Base-by-base conservation (phyloP, 1,140 invertebrate species). In the Drosophila pallidifrons region DNA sequence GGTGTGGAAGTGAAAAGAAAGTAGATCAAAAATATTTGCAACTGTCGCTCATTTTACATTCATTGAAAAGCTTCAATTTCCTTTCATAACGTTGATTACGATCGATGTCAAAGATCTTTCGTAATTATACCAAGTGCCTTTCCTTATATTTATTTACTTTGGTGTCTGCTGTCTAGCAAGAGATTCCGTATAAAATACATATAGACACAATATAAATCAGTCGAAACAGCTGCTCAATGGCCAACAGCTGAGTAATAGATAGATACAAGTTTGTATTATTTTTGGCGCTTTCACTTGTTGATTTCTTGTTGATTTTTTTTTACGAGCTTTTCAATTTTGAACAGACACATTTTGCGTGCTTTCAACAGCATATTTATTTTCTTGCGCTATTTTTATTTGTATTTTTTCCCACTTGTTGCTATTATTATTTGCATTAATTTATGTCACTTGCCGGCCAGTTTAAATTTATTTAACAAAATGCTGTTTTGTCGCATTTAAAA, bases 211-310 rank as follows among this genome's bases (percentile, higher is more conserved):
- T 79, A 82, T 66, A 77, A 77, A 80, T 67, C 74, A 81, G 52
- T 7, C 46, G 16, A 49, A 78, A 70, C 70, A 75, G 79, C 65
- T 83, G 63, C 63, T 35, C 11, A 74, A 58, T 68, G 28, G 49
- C 41, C 45, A 47, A 52, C 66, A 63, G 58, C 72, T 63, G 45
- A 61, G 60, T 32, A 75, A 58, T 74, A 78, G 38, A 73, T 59
- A 41, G 16, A 65, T 30, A 60, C 8, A 15, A 59, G 32, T 43
- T 38, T 52, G 30, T 71, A 54, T 79, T 81, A 38, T 64, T 71
- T 52, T 75, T 69, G 57, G 8, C 82, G 79, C 82, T 86, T 86
- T 86, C 82, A 87, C 82, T 87, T 87, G 81, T 51, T 66, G 65
- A 52, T 68, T 76, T 71, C 52, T 20, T 20, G 20, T 38, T 68